phyloP scores from a whole-genome alignment of 2,797 vertebrate species.

The Buceros bicornis region DNA sequence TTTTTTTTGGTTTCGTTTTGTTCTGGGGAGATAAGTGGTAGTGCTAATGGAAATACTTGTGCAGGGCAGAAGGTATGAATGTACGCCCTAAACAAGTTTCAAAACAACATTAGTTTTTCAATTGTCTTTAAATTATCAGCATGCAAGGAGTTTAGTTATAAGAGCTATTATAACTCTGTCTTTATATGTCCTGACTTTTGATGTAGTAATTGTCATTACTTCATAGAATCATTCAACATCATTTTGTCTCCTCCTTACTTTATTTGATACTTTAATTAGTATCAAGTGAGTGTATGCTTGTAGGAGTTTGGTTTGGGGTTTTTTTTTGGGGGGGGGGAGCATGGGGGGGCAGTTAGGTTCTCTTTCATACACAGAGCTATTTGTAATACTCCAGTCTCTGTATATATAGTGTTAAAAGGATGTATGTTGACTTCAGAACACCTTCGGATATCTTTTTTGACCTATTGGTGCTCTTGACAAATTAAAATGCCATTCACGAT shows the following conservation, averaged over 20 bases:
- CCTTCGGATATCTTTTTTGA: constrained; percentile 69
- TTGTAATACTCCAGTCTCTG: background rate
- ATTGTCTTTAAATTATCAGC: background rate
- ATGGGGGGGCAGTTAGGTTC: background rate
- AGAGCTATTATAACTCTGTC: background rate
- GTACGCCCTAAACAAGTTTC: background rate
- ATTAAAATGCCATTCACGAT: constrained; percentile 64
- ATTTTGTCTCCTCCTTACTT: background rate
- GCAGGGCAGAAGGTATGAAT: background rate
- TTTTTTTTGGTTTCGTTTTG: background rate
- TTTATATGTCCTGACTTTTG: background rate
- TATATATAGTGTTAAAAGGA: background rate
- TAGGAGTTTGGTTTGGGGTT: no score
- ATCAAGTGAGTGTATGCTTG: background rate
- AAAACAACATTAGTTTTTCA: background rate
- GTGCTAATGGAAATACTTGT: background rate
- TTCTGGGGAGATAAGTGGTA: background rate
- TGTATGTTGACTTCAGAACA: constrained; percentile 33
- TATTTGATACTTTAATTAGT: background rate
- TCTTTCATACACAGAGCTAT: background rate
- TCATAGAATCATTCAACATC: background rate
- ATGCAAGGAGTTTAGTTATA: background rate
- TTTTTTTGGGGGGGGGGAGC: rapidly evolving
- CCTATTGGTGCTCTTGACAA: constrained; percentile 51
- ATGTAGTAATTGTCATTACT: background rate